Base-by-base conservation (phyloP, 2,797 vertebrate genomes). In the Chelon labrosus region DNA sequence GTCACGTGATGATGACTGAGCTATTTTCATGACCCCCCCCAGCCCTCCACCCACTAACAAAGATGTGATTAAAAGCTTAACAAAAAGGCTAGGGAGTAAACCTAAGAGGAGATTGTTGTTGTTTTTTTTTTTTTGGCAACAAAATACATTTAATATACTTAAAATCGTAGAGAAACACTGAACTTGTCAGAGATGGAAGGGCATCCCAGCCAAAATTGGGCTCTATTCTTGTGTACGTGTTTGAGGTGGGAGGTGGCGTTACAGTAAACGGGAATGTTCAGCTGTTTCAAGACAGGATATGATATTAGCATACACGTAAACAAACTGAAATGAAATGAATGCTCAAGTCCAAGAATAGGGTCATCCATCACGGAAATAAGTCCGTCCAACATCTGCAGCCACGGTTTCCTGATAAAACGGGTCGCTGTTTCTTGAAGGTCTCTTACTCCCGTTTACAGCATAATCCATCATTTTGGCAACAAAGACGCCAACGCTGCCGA, bases 401-500 rank as follows among this genome's bases (percentile, higher is more conserved):
- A n/a, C 67, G 8, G 39, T 68, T 82, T 77, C 73, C 75, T 62
- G 83, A 89, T 82, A 80, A 22, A 87, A 62, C 72, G 10, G 22
- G 27, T 76, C 55, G 22, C 82, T 79, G 73, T 79, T 86, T 88
- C 60, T 75, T 65, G 63, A 80, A 82, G 76, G 80, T 71, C 65
- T 59, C 52, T 60, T 56, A 63, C 68, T 72, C 38, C 54, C n/a
- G 37, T 78, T 85, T 75, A 77, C 69, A 68, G 61, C n/a, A 70
- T 71, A 85, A 89, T 91, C 82, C 74, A 90, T 91, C 88, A 87
- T 79, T 70, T 62, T 79, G 72, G 72, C 65, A 79, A 86, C 83
- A 90, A 80, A 87, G 74, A 79, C 54, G 10, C 35, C 55, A 51
- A 67, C 17, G 17, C 44, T 22, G n/a, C 12, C 8, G 10, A 41